Evolutionary conservation across 1,140 invertebrate genomes (phyloP), one percentile per base, ranked within the genome.

Genomic region (Drosophila rhopaloa): DNA sequence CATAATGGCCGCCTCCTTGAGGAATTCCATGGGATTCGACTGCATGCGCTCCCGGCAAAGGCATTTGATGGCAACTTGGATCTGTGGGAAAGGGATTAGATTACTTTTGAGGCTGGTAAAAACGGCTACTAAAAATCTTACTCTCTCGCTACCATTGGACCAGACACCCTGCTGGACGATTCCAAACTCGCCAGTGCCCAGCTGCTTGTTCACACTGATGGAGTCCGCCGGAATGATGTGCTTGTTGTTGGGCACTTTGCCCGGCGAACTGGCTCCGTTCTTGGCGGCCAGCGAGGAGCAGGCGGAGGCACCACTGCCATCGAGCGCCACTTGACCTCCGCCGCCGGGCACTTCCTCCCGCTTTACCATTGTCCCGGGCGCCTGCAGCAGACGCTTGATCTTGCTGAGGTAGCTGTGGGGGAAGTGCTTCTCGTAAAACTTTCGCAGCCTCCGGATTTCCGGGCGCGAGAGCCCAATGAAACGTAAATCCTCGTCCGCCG

Each of bases 1-100:
- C 98, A 99, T 99, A 44, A 99, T 98, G 5, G 97, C 97, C 1
- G 98, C 99, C 93, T 99, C 99, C 93, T 99, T 99, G 14, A 99
- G 93, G 93, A 99, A 99, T 92, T 99, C 98, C 81, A 98, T 96
- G 0, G 98, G 97, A 92, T 99, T 99, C 70, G 97, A 97, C 80
- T 98, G 97, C 96, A 99, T 97, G 50, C 97, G 94, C 81, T 99
- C 98, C 60, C 97, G 95, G 44, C 96, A 97, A 13, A 99, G 93
- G 93, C 98, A 98, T 93, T 99, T 99, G 56, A 99, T 98, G 1
- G 99, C 99, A 43, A 99, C 98, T 95, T 99, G 97, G 67, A 98
- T 96, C 96, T 97, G 84, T 14, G 83, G 72, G 66, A 29, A 5
- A 24, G 10, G 8, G 24, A 19, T 32, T 35, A 24, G 10, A 47